Conservation (phyloP, 2,113 vertebrate species). For the Trichechus manatus region DNA sequence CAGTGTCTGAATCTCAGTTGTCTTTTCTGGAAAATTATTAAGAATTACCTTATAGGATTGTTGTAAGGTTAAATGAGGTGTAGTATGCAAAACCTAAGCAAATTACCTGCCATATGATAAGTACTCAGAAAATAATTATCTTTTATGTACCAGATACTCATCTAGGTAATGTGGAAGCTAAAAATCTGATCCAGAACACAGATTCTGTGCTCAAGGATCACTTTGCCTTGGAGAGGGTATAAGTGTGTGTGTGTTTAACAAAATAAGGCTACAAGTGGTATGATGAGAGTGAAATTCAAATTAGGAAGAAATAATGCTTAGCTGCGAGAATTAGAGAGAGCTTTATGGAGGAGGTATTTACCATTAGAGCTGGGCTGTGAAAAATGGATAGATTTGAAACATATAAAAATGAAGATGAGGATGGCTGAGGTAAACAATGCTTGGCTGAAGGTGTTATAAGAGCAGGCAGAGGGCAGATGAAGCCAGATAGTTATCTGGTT, state of each 20-base stretch:
- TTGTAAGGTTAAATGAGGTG: constrained; percentile 25
- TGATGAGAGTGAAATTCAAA: not conserved
- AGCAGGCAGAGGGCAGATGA: not conserved
- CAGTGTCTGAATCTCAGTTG: not conserved
- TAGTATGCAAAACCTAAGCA: not conserved
- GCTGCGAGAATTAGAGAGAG: not conserved
- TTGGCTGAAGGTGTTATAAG: not conserved
- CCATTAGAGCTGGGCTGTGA: not conserved
- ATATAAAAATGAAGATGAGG: not conserved
- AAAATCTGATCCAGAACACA: not conserved
- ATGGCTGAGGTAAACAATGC: not conserved
- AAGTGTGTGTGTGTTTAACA: not conserved
- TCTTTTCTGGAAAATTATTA: constrained; percentile 49
- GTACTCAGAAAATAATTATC: not conserved
- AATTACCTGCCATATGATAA: constrained; percentile 10
- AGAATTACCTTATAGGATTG: not conserved
- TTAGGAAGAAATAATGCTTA: not conserved
- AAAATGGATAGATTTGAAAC: not conserved
- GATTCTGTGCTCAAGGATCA: not conserved
- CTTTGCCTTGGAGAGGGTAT: not conserved
- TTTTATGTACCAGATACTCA: not conserved
- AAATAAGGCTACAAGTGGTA: constrained; percentile 10
- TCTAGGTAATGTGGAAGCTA: constrained; percentile 17
- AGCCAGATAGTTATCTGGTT: not conserved
- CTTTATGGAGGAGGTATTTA: not conserved